Conservation (phyloP, 2,113 vertebrate genomes). For the Potamarius usumacintae region DNA sequence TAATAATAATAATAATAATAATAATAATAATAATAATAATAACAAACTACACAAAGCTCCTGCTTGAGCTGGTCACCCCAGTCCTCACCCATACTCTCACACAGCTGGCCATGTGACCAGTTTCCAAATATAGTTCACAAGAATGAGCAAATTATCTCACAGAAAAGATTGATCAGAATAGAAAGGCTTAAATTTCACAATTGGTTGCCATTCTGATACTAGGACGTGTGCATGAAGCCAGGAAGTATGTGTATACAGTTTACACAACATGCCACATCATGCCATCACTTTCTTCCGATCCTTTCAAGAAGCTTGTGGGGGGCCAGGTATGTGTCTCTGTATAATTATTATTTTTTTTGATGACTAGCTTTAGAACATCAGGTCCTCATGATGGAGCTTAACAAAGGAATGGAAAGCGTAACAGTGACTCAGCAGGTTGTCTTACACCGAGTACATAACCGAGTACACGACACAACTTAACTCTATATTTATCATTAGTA, state of each 20-base stretch:
- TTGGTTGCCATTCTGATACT: not conserved
- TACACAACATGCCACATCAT: slow-evolving; percentile 27
- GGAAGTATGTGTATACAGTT: not conserved
- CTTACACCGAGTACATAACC: not conserved
- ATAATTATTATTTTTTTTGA: not conserved
- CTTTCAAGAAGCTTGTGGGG: not conserved
- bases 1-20: not conserved
- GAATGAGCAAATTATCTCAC: not conserved
- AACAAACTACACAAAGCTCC: not conserved
- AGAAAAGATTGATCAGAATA: not conserved
- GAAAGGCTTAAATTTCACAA: not conserved
- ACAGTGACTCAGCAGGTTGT: not conserved
- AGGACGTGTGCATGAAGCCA: not conserved
- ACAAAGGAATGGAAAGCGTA: not conserved
- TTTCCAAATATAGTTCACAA: not conserved
- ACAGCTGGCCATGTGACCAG: not conserved
- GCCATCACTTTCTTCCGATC: slow-evolving; percentile 20
- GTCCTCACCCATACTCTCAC: not conserved
- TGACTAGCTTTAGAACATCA: not conserved
- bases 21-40: not conserved
- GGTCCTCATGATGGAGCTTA: not conserved
- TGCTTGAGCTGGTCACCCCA: not conserved
- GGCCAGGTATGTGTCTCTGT: not conserved
- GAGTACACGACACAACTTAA: not conserved
- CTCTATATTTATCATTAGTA: not conserved